Evolutionary conservation across 2,113 vertebrate genomes (phyloP).

Genomic region (Stegostoma tigrinum): DNA sequence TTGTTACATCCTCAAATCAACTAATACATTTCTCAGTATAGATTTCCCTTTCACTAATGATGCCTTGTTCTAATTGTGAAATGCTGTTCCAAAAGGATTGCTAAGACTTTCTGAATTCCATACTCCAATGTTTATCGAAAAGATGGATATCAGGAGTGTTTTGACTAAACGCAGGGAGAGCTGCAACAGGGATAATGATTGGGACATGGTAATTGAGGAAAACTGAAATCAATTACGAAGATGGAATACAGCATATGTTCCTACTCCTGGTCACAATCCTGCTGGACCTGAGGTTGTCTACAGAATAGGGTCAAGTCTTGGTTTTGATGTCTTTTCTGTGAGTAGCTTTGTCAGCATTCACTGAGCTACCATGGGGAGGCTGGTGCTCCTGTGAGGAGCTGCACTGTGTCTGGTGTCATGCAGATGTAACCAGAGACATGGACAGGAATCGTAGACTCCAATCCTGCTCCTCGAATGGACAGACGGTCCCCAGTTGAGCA

Average conservation of each 20-base stretch:
- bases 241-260: neutral
- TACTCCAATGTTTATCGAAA: no score
- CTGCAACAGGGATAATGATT: neutral
- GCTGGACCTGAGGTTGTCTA: neutral
- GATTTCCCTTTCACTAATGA: no score
- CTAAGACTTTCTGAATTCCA: no score
- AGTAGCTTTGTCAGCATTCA: neutral
- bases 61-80: no score
- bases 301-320: neutral
- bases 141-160: neutral
- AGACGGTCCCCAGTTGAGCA: no score
- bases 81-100: no score
- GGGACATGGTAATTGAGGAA: neutral
- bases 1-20: no score
- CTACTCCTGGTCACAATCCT: neutral
- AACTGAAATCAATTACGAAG: neutral
- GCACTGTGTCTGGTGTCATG: neutral
- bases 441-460: no score
- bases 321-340: neutral
- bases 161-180: neutral
- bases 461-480: no score
- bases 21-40: no score
- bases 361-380: neutral
- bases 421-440: neutral
- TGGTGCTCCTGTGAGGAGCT: neutral